Conservation (phyloP, 92 coral and sea anemone species). For the Virgularia gustaviana region DNA sequence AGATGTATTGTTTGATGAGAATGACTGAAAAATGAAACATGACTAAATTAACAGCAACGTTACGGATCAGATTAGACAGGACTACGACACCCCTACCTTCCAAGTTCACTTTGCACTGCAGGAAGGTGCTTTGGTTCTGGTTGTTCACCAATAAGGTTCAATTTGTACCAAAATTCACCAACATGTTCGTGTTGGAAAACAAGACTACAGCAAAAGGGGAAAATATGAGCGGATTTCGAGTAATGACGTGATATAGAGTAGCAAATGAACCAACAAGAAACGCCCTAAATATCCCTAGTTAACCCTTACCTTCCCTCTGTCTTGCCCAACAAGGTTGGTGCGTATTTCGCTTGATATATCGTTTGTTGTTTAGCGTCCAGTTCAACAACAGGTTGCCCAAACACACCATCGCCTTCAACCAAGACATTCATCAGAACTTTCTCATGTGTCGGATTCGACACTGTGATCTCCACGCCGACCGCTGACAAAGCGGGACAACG, state of each 20-base stretch:
- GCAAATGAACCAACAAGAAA: background rate
- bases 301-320: conserved; percentile 73
- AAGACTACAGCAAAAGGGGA: conserved; percentile 52
- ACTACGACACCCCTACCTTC: conserved; percentile 70
- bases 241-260: background rate
- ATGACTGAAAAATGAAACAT: conserved; percentile 43
- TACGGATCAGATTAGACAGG: too few relatives aligned
- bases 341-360: conserved; percentile 65
- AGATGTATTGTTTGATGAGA: conserved; percentile 88
- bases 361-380: conserved; percentile 81
- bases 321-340: conserved; percentile 84
- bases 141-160: conserved; percentile 69
- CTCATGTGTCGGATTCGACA: conserved; percentile 86
- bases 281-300: too few relatives aligned
- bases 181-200: conserved; percentile 78
- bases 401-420: conserved; percentile 76
- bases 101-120: conserved; percentile 77
- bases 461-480: conserved; percentile 78
- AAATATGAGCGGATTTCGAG: too few relatives aligned
- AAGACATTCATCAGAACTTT: conserved; percentile 70
- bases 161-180: conserved; percentile 93
- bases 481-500: conserved; percentile 87
- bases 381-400: conserved; percentile 68
- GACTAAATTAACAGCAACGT: too few relatives aligned
- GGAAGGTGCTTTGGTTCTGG: conserved; percentile 83